phyloP scores from a whole-genome alignment of 2,888 invertebrate species.

The Melangyna quadrimaculata region DNA sequence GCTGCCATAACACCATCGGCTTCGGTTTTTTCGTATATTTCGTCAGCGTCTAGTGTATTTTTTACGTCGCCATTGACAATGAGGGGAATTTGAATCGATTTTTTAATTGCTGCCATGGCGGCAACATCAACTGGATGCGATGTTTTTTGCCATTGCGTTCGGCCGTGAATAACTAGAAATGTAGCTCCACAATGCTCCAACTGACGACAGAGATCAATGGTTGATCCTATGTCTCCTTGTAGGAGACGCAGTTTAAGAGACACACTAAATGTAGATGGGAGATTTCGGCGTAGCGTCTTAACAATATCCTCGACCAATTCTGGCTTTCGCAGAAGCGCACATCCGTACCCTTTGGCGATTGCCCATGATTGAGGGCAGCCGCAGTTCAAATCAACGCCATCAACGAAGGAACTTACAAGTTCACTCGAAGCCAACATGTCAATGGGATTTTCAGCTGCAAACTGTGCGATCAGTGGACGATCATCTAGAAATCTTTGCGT shows the following conservation, averaged over 20 bases:
- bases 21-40: slow-evolving; percentile 85
- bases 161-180: slow-evolving; percentile 94
- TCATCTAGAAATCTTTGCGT: slow-evolving; percentile 83
- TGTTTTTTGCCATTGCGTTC: slow-evolving; percentile 91
- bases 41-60: slow-evolving; percentile 86
- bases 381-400: slow-evolving; percentile 98
- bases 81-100: slow-evolving; percentile 88
- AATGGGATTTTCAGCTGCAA: slow-evolving; percentile 92
- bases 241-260: slow-evolving; percentile 95
- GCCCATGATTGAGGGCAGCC: slow-evolving; percentile 99
- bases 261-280: slow-evolving; percentile 89
- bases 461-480: slow-evolving; percentile 94
- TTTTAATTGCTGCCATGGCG: slow-evolving; percentile 87
- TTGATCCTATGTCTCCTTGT: slow-evolving; percentile 82
- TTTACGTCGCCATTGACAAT: slow-evolving; percentile 96
- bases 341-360: slow-evolving; percentile 93
- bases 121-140: slow-evolving; percentile 87
- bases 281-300: slow-evolving; percentile 86
- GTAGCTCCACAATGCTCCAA: slow-evolving; percentile 93
- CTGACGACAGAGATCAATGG: slow-evolving; percentile 90
- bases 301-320: slow-evolving; percentile 92
- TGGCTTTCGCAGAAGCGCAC: slow-evolving; percentile 90
- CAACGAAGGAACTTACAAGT: slow-evolving; percentile 90
- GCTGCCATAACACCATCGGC: slow-evolving; percentile 96
- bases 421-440: slow-evolving; percentile 94